phyloP scores from a whole-genome alignment of 1,140 invertebrate genomes.

The Epicauta chinensis region DNA sequence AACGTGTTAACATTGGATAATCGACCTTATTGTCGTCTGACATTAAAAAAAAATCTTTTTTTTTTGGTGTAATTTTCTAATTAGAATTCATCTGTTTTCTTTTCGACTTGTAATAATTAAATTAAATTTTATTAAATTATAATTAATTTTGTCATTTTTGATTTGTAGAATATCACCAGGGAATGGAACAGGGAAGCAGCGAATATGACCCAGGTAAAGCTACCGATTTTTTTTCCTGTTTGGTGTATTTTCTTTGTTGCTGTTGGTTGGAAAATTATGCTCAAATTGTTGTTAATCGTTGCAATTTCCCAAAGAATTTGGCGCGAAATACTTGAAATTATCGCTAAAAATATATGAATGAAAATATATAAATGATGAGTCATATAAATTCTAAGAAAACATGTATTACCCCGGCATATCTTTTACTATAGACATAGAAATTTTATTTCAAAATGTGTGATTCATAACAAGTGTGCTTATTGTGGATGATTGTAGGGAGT shows the following conservation, averaged over 20 bases:
- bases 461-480: constrained; percentile 27
- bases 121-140: neutral
- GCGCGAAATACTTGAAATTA: no score
- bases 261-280: constrained; percentile 20
- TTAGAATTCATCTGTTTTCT: no score
- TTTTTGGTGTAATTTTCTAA: constrained; percentile 16
- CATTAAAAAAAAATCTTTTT: no score
- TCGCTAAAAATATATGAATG: constrained; percentile 23
- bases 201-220: constrained; percentile 54
- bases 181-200: constrained; percentile 53
- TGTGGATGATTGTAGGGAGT: constrained; percentile 1
- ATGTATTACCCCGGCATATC: constrained; percentile 8
- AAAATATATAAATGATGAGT: constrained; percentile 27
- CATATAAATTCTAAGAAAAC: constrained; percentile 28
- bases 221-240: constrained; percentile 14
- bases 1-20: constrained; percentile 26
- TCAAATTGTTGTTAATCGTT: no score
- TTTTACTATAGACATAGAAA: constrained; percentile 16
- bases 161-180: constrained; percentile 52
- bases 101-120: no score
- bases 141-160: constrained; percentile 6
- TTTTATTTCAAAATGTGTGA: constrained; percentile 27
- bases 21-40: constrained; percentile 20
- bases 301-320: no score
- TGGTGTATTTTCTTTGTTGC: neutral